These are phyloP conservation scores for Selene dorsalis DNA, from an alignment of 2,797 vertebrate genomes.

Conservation along the genomic window DNA sequence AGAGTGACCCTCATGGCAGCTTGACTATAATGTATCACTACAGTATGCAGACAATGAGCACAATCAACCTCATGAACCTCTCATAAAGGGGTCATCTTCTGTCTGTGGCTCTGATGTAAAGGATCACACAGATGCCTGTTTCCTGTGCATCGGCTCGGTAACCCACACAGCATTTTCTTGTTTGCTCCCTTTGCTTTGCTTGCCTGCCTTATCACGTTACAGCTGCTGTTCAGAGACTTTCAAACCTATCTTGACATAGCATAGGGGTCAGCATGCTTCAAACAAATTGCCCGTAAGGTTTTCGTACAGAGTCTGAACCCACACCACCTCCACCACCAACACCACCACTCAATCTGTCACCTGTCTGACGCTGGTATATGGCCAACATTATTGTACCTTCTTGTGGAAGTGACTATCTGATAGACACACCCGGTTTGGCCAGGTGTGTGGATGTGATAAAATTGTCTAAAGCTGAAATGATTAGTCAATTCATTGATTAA, in stretches of 20 bases:
- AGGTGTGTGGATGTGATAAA: too few relatives aligned
- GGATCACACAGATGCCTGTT: neutral
- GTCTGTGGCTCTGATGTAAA: slow-evolving; percentile 23
- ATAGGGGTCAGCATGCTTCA: neutral
- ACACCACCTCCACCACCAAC: too few relatives aligned
- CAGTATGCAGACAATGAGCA: slow-evolving; percentile 55
- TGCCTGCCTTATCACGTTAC: neutral
- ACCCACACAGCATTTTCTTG: neutral
- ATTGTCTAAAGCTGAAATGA: too few relatives aligned
- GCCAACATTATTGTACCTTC: too few relatives aligned
- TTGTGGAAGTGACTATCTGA: too few relatives aligned
- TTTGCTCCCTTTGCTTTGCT: neutral
- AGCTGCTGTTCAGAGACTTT: neutral
- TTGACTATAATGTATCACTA: slow-evolving; percentile 54
- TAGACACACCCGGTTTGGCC: too few relatives aligned
- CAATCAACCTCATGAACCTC: slow-evolving; percentile 64
- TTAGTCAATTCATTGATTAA: too few relatives aligned
- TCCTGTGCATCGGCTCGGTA: neutral
- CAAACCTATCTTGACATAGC: neutral
- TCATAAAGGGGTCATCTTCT: slow-evolving; percentile 44
- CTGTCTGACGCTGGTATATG: too few relatives aligned
- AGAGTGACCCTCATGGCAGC: slow-evolving; percentile 38
- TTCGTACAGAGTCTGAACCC: neutral
- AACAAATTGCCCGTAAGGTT: neutral
- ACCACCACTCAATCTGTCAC: too few relatives aligned